Evolutionary conservation across 1,140 invertebrate species (phyloP).

Genomic region (Daktulosphaira vitifoliae): DNA sequence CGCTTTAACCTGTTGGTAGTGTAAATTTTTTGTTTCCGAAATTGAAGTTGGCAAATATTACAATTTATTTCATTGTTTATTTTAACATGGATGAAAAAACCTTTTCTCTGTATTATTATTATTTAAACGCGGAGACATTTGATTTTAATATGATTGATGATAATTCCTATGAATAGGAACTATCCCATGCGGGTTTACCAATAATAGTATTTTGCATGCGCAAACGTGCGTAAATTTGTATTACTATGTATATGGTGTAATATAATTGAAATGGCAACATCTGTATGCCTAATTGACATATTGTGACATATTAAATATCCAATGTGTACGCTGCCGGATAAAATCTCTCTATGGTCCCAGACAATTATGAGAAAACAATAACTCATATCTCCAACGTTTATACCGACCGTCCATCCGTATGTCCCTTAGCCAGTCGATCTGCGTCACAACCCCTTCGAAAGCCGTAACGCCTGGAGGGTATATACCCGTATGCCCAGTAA

Average conservation of each 20-base stretch:
- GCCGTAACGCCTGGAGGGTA: background rate
- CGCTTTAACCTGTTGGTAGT: too few relatives aligned
- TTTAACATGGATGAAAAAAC: too few relatives aligned
- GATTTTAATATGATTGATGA: too few relatives aligned
- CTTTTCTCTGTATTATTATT: too few relatives aligned
- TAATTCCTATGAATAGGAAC: too few relatives aligned
- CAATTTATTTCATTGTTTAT: too few relatives aligned
- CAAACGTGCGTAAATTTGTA: background rate
- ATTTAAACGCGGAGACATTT: too few relatives aligned
- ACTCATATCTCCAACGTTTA: slow-evolving; percentile 1
- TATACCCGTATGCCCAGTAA: background rate
- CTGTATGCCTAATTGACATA: slow-evolving; percentile 28
- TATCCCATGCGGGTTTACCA: background rate
- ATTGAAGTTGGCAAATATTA: too few relatives aligned
- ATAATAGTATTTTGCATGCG: background rate
- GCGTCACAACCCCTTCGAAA: background rate
- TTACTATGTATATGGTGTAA: background rate
- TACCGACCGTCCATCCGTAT: background rate
- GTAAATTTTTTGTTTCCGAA: too few relatives aligned
- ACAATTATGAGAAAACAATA: slow-evolving; percentile 32
- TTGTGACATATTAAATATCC: slow-evolving; percentile 3
- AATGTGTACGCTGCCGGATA: background rate
- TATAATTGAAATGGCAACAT: background rate
- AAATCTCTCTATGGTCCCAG: background rate
- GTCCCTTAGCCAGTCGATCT: background rate